Evolutionary conservation across 2,888 invertebrate species (phyloP), one percentile per base, ranked within the genome.

Genomic region (Heteromyza rotundicornis): DNA sequence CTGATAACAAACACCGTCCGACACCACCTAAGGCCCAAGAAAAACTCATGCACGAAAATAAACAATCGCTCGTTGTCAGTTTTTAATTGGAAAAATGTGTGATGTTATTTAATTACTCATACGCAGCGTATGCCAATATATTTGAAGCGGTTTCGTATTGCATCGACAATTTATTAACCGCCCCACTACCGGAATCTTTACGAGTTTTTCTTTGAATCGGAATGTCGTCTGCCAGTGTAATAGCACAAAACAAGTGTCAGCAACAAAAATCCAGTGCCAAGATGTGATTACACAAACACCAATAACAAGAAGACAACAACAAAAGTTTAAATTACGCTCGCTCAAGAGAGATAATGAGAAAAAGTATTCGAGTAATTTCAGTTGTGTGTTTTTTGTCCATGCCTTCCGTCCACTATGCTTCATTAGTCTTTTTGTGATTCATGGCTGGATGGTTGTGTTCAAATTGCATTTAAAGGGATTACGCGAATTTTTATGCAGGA

Each of bases 381-480:
- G 14, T 27, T 27, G 12, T 47, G 12, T 56, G 27, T 22, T 52
- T 19, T 57, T 17, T 49, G 20, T 22, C 36, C 32, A 2, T 16
- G 22, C 22, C n/a, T 55, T 64, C 51, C 50, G 14, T 47, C n/a
- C n/a, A 3, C 40, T 12, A 3, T 40, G 40, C n/a, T 40, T 40
- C n/a, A 5, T 5, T 27, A 27, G 27, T 27, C 10, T 27, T 27
- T 5, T 27, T 27, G 27, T 65, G 64, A 22, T 53, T 62, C 55
- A 17, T 60, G 61, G 59, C 51, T 61, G 58, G 52, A 58, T 40
- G 56, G 44, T 53, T 56, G 56, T 59, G 51, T 55, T 60, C 51
- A 54, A 57, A 63, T 58, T 60, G 20, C 68, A 65, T 65, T 65
- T 68, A 47, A 60, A 58, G 53, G 68, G 65, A 71, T 71, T 72